These are phyloP conservation scores for Malacoctenus gilli DNA, from an alignment of 2,797 vertebrate species.

Conservation along the genomic window DNA sequence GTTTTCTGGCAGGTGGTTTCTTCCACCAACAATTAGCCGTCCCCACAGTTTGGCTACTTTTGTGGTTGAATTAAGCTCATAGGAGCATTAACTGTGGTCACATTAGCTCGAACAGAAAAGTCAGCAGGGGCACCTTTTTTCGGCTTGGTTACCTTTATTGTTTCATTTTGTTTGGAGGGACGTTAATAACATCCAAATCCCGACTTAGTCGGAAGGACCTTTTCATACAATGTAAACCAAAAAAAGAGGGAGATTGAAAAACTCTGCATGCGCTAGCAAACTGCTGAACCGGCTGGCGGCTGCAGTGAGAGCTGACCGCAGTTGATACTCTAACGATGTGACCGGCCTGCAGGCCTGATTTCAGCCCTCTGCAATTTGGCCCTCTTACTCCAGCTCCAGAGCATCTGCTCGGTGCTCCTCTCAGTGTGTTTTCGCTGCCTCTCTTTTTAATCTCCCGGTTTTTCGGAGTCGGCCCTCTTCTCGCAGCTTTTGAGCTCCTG, in stretches of 20 bases:
- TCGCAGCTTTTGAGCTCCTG: constrained; percentile 70
- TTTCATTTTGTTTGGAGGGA: constrained; percentile 73
- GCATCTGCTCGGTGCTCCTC: constrained; percentile 74
- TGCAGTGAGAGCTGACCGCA: constrained; percentile 13
- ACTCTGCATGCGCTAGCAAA: constrained; percentile 68
- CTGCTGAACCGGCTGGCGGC: constrained; percentile 36
- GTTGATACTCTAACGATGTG: constrained; percentile 23
- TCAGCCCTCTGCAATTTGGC: no score
- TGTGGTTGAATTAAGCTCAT: constrained; percentile 79
- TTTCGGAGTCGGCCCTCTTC: constrained; percentile 61
- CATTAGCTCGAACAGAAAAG: constrained; percentile 80
- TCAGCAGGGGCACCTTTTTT: constrained; percentile 83
- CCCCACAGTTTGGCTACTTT: constrained; percentile 78
- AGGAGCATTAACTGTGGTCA: constrained; percentile 80
- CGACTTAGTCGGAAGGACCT: constrained; percentile 72
- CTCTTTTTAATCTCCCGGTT: constrained; percentile 77
- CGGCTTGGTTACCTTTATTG: constrained; percentile 82
- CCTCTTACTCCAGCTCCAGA: no score
- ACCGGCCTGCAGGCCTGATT: neutral
- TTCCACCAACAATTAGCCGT: constrained; percentile 75
- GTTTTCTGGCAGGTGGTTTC: constrained; percentile 80
- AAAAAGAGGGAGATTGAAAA: constrained; percentile 64
- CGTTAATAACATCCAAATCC: constrained; percentile 77
- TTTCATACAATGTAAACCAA: constrained; percentile 75
- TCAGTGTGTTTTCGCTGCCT: constrained; percentile 60